phyloP scores from a whole-genome alignment of 2,888 invertebrate species.

The Bombyx huttoni region DNA sequence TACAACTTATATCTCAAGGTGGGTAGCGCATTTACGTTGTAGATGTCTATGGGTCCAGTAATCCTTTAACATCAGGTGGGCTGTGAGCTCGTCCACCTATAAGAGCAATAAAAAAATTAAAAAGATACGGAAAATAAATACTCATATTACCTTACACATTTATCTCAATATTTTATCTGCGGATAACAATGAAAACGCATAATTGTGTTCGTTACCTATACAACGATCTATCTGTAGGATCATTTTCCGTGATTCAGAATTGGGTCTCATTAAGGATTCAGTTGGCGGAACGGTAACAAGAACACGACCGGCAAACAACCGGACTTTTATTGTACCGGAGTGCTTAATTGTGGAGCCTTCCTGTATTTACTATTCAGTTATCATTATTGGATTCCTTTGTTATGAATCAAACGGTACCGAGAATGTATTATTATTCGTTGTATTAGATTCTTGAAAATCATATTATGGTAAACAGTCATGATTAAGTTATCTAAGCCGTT shows the following conservation, averaged over 20 bases:
- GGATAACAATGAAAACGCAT: neutral
- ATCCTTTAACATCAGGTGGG: too few species aligned
- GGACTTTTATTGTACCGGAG: constrained; percentile 2
- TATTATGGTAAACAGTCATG: too few species aligned
- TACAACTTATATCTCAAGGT: too few species aligned
- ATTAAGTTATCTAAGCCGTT: too few species aligned
- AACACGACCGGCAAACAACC: constrained; percentile 21
- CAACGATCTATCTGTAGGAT: constrained; percentile 7
- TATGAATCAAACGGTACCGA: neutral
- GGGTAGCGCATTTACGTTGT: too few species aligned
- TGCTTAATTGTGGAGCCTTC: neutral
- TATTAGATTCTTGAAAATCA: neutral
- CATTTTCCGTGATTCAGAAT: constrained; percentile 12
- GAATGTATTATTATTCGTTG: neutral
- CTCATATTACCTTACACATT: neutral
- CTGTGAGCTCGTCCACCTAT: too few species aligned
- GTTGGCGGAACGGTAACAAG: constrained; percentile 15
- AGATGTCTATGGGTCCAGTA: too few species aligned
- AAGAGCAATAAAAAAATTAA: too few species aligned
- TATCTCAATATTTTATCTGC: neutral
- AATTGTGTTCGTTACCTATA: neutral
- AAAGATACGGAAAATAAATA: too few species aligned
- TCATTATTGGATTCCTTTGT: neutral
- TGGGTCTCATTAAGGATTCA: constrained; percentile 21
- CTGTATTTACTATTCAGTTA: neutral